Percentiles rank a stretch among this genome's conserved stretches.
Evolutionary conservation across 2,113 vertebrate species (phyloP).

Genomic region (Cisticola juncidis): DNA sequence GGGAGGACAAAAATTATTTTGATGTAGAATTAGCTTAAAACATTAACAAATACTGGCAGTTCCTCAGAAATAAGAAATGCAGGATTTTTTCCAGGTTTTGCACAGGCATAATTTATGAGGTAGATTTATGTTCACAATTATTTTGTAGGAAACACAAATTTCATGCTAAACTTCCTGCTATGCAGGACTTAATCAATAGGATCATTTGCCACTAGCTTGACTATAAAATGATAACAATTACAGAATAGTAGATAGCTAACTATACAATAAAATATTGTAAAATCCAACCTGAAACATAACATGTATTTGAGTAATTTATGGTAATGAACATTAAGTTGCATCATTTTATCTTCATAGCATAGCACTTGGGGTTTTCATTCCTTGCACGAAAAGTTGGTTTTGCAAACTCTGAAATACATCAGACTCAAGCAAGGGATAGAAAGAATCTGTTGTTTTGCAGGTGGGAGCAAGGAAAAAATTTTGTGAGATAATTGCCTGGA

Average conservation of each 20-base stretch:
- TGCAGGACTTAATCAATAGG: neutral
- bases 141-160: neutral
- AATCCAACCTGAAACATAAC: neutral
- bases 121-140: neutral
- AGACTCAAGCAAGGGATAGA: neutral
- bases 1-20: neutral
- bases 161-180: neutral
- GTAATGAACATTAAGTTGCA: neutral
- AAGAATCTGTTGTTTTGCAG: neutral
- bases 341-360: neutral
- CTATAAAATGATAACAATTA: neutral
- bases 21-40: neutral
- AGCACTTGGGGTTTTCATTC: neutral
- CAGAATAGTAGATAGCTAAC: neutral
- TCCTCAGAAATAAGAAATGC: neutral
- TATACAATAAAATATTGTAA: neutral
- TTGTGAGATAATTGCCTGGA: neutral
- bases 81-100: neutral
- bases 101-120: neutral
- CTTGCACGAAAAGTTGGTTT: neutral
- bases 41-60: neutral
- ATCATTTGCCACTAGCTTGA: neutral
- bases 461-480: neutral
- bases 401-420: neutral
- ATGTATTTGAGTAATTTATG: neutral